These are phyloP conservation scores for Fissipunctia ypsillon DNA, from an alignment of 2,888 invertebrate species.

Conservation along the genomic window DNA sequence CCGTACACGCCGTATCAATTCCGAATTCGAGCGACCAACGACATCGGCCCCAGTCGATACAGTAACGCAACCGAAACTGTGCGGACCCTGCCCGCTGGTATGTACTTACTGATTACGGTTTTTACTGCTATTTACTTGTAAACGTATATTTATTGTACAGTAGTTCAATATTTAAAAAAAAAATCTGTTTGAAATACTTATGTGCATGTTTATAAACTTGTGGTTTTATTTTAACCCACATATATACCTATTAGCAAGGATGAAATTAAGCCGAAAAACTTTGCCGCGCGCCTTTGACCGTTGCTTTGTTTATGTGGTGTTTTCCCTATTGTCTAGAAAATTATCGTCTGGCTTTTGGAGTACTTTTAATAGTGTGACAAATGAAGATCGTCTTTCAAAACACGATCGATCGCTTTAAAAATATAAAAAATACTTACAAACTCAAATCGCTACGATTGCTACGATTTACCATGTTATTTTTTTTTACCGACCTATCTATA, in stretches of 20 bases:
- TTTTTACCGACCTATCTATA: too few relatives aligned
- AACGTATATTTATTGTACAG: not conserved
- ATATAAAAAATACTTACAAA: too few relatives aligned
- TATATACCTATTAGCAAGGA: not conserved
- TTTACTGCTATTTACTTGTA: not conserved
- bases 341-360: not conserved
- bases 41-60: slow-evolving; percentile 98
- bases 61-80: slow-evolving; percentile 97
- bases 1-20: slow-evolving; percentile 98
- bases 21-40: slow-evolving; percentile 98
- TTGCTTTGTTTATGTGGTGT: not conserved
- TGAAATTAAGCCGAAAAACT: not conserved
- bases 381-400: not conserved
- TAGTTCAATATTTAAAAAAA: not conserved
- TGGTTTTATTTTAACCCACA: not conserved
- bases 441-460: too few relatives aligned
- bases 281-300: not conserved
- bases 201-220: too few relatives aligned
- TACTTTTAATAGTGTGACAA: not conserved
- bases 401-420: not conserved
- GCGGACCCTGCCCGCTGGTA: slow-evolving; percentile 96
- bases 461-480: not conserved
- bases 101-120: slow-evolving; percentile 35
- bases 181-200: too few relatives aligned
- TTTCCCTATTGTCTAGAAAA: too few relatives aligned